A percentile compares a stretch with the other conserved stretches of the same genome.
Conservation (phyloP, 2,888 invertebrate species). For the Phrixothrix hirtus region DNA sequence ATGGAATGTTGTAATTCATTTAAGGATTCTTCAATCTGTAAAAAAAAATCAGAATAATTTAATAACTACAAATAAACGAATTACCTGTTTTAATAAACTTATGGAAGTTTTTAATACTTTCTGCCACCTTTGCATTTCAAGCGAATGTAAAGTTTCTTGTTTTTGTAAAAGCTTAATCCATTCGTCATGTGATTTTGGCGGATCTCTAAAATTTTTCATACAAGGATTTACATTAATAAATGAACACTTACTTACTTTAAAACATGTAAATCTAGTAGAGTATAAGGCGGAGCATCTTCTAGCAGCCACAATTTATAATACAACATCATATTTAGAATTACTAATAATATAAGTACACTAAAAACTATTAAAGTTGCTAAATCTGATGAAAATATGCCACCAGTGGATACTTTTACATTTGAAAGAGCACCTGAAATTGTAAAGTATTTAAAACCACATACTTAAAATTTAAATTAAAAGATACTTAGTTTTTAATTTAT, state of each 20-base stretch:
- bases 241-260: constrained; percentile 52
- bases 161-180: constrained; percentile 80
- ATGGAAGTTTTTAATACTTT: constrained; percentile 73
- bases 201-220: constrained; percentile 58
- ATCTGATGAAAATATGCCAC: constrained; percentile 45
- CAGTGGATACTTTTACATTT: constrained; percentile 48
- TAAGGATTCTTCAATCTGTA: constrained; percentile 78
- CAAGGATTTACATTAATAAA: neutral
- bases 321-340: constrained; percentile 76
- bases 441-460: constrained; percentile 5
- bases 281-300: constrained; percentile 62
- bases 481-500: too few relatives aligned
- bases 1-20: constrained; percentile 70
- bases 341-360: constrained; percentile 63
- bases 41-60: constrained; percentile 37
- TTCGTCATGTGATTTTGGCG: constrained; percentile 76
- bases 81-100: constrained; percentile 73
- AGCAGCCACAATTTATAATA: constrained; percentile 82
- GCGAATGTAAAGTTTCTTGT: constrained; percentile 78
- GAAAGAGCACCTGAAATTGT: constrained; percentile 52
- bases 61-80: constrained; percentile 13
- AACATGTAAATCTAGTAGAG: constrained; percentile 59
- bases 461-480: constrained; percentile 1
- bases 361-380: constrained; percentile 56
- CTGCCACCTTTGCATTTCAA: constrained; percentile 83